Base-by-base conservation (phyloP, 2,797 vertebrate genomes). In the Peromyscus melanophrys region DNA sequence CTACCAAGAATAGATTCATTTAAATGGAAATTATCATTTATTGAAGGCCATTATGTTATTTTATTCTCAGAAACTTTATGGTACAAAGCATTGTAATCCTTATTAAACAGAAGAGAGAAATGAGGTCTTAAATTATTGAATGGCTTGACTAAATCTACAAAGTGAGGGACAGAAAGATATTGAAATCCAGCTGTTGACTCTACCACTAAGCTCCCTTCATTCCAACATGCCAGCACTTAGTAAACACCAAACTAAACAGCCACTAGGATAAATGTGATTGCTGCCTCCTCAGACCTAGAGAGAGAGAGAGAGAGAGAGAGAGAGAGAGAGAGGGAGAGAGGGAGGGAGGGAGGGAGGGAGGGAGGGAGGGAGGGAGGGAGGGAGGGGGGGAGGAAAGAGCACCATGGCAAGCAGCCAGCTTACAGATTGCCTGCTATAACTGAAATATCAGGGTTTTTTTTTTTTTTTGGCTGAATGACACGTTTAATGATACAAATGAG, bases 401-500 rank as follows among this genome's bases (percentile, higher is more conserved):
- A 46, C 7, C 37, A 80, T 89, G 92, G 65, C 59, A 88, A 84
- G 87, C 16, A 95, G n/a, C 2, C 16, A 85, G 23, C 6, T 91
- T 90, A 83, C 25, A 96, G 91, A 89, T 88, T 92, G 4, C 59
- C 49, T 89, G 43, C 10, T 83, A 43, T 37, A 84, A 95, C n/a
- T 95, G 34, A 94, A 94, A 71, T 78, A 89, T 69, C 92, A 77
- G n/a, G 61, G 46, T 49, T 49, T 49, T 29, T 55, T 59, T 69
- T 57, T 78, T 31, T 67, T 43, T 77, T 82, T 71, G 49, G 73
- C 27, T 75, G 81, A 73, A 52, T 63, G 46, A 65, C n/a, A 92
- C 65, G 55, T 92, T 92, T 78, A 96, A 92, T 75, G n/a, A 91
- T 34, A 89, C 27, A 89, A 92, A 82, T 82, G 77, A 90, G 67